phyloP scores from a whole-genome alignment of 2,797 vertebrate species.

The Tenualosa ilisha region DNA sequence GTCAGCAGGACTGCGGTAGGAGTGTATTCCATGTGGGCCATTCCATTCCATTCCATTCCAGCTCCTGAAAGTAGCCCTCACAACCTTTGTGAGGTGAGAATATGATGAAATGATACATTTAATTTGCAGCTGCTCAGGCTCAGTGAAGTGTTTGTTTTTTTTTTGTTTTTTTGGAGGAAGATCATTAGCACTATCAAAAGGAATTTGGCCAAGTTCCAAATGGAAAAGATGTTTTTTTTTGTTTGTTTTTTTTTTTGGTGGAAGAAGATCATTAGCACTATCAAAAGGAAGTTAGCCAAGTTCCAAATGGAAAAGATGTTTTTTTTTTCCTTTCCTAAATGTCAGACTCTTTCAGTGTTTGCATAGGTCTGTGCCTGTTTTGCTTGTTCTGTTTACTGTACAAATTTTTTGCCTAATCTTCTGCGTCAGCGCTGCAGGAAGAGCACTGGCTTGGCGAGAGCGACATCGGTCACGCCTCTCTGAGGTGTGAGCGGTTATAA shows the following conservation, averaged over 20 bases:
- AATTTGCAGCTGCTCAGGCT: not conserved
- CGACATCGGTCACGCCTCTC: too few species aligned
- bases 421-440: not conserved
- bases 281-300: not conserved
- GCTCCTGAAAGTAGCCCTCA: not conserved
- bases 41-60: too few species aligned
- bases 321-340: not conserved
- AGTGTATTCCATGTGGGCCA: too few species aligned
- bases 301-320: not conserved
- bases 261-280: not conserved
- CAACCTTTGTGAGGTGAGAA: not conserved
- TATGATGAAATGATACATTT: not conserved
- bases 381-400: not conserved
- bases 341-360: not conserved
- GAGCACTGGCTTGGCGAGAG: not conserved
- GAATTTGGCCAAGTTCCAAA: not conserved
- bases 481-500: not conserved
- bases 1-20: not conserved
- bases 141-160: not conserved
- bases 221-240: not conserved
- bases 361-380: not conserved
- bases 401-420: not conserved
- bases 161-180: not conserved
- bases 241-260: not conserved
- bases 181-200: not conserved